Evolutionary conservation across 1,140 invertebrate species (phyloP), one percentile per base, ranked within the genome.

Genomic region (Chrysomallon squamiferum): DNA sequence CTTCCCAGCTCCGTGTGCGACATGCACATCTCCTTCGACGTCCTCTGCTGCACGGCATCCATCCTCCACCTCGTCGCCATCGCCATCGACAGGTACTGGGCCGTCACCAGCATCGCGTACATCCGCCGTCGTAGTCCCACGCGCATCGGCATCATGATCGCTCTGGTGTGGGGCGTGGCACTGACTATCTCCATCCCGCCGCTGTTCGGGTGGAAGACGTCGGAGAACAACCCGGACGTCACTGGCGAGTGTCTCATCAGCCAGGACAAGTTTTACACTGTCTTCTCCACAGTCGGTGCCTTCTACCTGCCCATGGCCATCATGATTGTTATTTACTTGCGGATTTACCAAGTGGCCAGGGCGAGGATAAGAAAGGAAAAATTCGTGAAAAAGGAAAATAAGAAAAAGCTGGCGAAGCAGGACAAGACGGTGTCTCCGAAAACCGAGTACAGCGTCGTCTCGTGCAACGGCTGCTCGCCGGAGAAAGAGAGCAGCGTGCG

Each of bases 21-120:
- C 85, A 93, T 96, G 59, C 96, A 94, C 93, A 95, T 94, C 13
- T 93, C 92, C 4, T 91, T 92, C 50, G 95, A 97, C 82, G 94
- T 96, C 18, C 87, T 97, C 0, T 96, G 94, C 81, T 97, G 95
- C 84, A 96, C 95, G 2, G 94, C 95, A 5, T 95, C 93, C 33
- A 97, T 97, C 76, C 87, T 97, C 13, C 95, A 97, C 87, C 88
- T 97, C n/a, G 93, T 97, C 18, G 94, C 94, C 62, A 96, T 97
- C 66, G 94, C 95, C 49, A 86, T 96, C 29, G 95, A 97, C 87
- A 91, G 95, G 81, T 99, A 96, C 85, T 97, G 95, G 95, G 94
- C 94, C 61, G 94, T 98, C 74, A 97, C 95, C 54, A 91, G 95
- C 83, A 92, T 97, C 61, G 94, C 96, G 87, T 97, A 98, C 88